A percentile compares a stretch with the other conserved stretches of the same genome.
phyloP scores from a whole-genome alignment of 2,888 invertebrate genomes.

The Amblyjoppa proteus region DNA sequence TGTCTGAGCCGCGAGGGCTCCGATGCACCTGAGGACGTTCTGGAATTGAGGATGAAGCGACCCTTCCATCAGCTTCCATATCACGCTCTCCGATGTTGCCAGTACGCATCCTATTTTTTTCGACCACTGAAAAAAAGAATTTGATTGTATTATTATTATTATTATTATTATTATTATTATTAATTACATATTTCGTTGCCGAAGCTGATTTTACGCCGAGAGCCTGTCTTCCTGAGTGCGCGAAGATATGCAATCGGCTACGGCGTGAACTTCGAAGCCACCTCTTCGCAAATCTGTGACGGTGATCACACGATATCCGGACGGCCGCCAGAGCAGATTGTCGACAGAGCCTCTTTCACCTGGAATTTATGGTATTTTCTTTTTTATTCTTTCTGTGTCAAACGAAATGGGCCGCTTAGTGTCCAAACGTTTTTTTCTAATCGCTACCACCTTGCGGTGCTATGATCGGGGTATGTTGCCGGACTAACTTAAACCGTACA shows the following conservation, averaged over 20 bases:
- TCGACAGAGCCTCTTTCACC: slow-evolving; percentile 59
- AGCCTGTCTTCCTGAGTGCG: too few relatives aligned
- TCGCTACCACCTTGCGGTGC: too few relatives aligned
- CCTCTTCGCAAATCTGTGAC: slow-evolving; percentile 89
- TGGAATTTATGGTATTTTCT: too few relatives aligned
- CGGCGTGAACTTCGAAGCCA: slow-evolving; percentile 88
- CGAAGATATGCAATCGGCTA: too few relatives aligned
- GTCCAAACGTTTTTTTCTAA: too few relatives aligned
- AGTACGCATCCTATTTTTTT: slow-evolving; percentile 91
- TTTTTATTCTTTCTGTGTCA: too few relatives aligned
- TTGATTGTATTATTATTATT: not conserved
- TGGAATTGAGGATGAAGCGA: slow-evolving; percentile 87
- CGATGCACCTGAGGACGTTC: slow-evolving; percentile 86
- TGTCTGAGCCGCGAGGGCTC: too few relatives aligned
- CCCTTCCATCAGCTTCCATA: slow-evolving; percentile 91
- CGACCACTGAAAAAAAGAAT: slow-evolving; percentile 88
- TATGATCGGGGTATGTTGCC: too few relatives aligned
- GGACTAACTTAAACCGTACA: too few relatives aligned
- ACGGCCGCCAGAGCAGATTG: slow-evolving; percentile 71
- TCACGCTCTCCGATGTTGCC: slow-evolving; percentile 91
- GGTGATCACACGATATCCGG: slow-evolving; percentile 86
- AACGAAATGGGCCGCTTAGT: too few relatives aligned
- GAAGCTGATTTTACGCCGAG: slow-evolving; percentile 18
- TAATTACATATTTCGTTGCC: not conserved
- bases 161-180: too few relatives aligned